Percentiles rank a stretch among this genome's conserved stretches.
These are phyloP conservation scores for Rhinolophus sinicus DNA, from an alignment of 2,113 vertebrate species.

Conservation along the genomic window DNA sequence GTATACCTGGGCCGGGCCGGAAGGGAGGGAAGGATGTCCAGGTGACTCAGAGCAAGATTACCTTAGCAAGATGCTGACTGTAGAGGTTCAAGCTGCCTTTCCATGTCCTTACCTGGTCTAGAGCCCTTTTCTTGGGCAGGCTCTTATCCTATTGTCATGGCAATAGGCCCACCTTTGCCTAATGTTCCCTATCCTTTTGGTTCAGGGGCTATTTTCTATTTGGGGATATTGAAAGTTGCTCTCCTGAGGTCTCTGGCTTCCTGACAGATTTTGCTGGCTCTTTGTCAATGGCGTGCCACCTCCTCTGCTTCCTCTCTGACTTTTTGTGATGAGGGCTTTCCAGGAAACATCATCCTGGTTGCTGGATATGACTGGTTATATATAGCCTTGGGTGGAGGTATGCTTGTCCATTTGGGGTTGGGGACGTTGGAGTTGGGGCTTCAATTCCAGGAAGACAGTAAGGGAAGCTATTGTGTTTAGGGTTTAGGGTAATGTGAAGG, in stretches of 20 bases:
- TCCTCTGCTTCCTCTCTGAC: conserved; percentile 71
- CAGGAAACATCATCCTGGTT: conserved; percentile 78
- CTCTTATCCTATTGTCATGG: conserved; percentile 57
- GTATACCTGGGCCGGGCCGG: background rate
- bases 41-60: background rate
- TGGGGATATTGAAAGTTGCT: conserved; percentile 68
- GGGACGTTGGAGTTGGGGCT: conserved; percentile 10
- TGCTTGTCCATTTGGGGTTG: conserved; percentile 40
- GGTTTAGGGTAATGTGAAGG: background rate
- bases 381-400: conserved; percentile 73
- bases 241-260: conserved; percentile 75
- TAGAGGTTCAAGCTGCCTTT: conserved; percentile 7
- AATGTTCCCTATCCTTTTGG: conserved; percentile 21
- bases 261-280: conserved; percentile 61
- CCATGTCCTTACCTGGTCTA: background rate
- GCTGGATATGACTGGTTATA: conserved; percentile 72
- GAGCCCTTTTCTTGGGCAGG: conserved; percentile 30
- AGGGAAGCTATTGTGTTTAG: conserved; percentile 1
- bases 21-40: background rate
- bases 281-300: conserved; percentile 66
- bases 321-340: conserved; percentile 76
- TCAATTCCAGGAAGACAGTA: conserved; percentile 63
- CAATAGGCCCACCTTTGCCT: background rate
- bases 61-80: background rate
- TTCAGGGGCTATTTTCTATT: conserved; percentile 70